Evolutionary conservation across 2,888 invertebrate genomes (phyloP), one percentile per base, ranked within the genome.

Genomic region (Eumacrocentrus americanus): DNA sequence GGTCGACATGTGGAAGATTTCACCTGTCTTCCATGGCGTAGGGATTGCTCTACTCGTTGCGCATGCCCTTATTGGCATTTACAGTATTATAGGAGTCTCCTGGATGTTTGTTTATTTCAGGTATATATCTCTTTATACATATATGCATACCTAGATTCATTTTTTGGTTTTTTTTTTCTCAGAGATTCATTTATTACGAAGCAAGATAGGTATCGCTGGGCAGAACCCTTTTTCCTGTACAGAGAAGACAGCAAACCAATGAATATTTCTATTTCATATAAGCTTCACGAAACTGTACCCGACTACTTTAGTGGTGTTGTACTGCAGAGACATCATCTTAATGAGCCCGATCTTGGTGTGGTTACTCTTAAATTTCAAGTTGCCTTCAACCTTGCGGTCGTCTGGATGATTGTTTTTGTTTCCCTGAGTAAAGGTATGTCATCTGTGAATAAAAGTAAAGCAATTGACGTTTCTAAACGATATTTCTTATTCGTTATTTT

Each of bases 1-100:
- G 1, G 87, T 95, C 61, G 93, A 94, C 71, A 94, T 95, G 94
- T 95, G 95, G 95, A 88, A 87, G 73, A 94, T 95, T 72, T 94
- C 94, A 56, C 95, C 95, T 0, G 88, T 95, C 70, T 94, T 95
- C 78, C 91, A 92, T 83, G 95, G 95, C 2, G 91, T 95, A 16
- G 95, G 95, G 14, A 89, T 94, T 53, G 89, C 94, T 0, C 81
- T 95, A 67, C 84, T 94, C 18, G 81, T 91, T 60, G 88, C 89
- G 4, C 94, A 94, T 78, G 90, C 90, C 3, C 83, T 92, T 50
- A 87, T 93, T 68, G 94, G 94, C 53, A 86, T 94, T 67, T 95
- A 95, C 82, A 93, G 93, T 72, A 90, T 93, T 57, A 88, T 94
- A 29, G 92, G 94, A 2, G 85, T 95, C n/a, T 91, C 93, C 1